Percentiles rank a stretch among this genome's conserved stretches.
Evolutionary conservation across 1,140 invertebrate species (phyloP).

Genomic region (Saccostrea glomerata): DNA sequence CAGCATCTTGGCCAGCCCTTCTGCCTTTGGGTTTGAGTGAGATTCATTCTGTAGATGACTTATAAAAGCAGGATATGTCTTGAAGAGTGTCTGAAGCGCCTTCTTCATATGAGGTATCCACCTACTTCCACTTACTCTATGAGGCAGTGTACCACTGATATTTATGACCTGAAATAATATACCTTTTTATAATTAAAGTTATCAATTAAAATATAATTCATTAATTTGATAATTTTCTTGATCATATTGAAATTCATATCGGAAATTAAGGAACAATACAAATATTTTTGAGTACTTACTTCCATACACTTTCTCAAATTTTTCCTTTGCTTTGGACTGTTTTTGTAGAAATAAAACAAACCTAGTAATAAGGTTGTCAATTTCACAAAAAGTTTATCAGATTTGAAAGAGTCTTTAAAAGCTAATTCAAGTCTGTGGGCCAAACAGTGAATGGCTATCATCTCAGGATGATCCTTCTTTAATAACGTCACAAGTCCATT

Average conservation of each 20-base stretch:
- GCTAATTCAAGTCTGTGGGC: conserved; percentile 45
- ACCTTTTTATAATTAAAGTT: too few species aligned
- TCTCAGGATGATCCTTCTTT: conserved; percentile 34
- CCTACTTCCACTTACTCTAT: conserved; percentile 33
- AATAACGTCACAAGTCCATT: conserved; percentile 41
- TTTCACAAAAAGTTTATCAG: not conserved
- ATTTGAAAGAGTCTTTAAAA: conserved; percentile 38
- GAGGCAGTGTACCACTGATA: not conserved
- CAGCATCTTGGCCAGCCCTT: conserved; percentile 33
- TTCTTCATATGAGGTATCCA: conserved; percentile 41
- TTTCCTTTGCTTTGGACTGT: conserved; percentile 22
- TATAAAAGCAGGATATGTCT: conserved; percentile 7
- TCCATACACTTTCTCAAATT: too few species aligned
- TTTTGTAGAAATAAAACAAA: conserved; percentile 57
- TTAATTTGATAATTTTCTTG: too few species aligned
- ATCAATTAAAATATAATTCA: too few species aligned
- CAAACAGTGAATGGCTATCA: not conserved
- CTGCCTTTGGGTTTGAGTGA: conserved; percentile 6
- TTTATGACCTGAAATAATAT: too few species aligned
- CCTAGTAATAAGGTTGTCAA: conserved; percentile 42
- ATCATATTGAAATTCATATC: too few species aligned
- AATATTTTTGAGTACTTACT: too few species aligned
- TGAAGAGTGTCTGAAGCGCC: not conserved
- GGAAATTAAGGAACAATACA: too few species aligned
- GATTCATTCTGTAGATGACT: conserved; percentile 15